phyloP scores from a whole-genome alignment of 2,113 vertebrate species.

The Gallinago paraguaiae region DNA sequence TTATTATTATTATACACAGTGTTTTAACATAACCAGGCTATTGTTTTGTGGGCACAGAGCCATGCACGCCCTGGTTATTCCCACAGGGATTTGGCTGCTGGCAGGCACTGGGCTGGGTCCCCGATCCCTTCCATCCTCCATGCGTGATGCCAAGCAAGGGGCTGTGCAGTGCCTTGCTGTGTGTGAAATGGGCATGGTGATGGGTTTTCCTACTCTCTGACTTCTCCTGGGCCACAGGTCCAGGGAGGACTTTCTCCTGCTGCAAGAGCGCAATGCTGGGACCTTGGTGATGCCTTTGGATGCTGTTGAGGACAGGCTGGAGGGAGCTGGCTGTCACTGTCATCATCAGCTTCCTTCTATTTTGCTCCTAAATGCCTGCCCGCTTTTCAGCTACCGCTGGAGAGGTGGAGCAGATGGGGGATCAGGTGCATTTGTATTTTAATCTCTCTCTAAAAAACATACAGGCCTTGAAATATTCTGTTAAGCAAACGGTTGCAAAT shows the following conservation, averaged over 20 bases:
- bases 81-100: background rate
- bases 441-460: background rate
- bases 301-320: rapidly evolving
- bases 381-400: background rate
- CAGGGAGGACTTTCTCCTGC: background rate
- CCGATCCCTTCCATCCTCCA: background rate
- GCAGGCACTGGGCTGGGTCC: rapidly evolving
- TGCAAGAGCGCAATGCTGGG: rapidly evolving
- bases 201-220: background rate
- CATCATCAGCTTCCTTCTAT: background rate
- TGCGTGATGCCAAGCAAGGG: rapidly evolving
- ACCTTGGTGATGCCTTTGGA: background rate
- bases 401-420: background rate
- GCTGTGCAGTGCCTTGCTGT: background rate
- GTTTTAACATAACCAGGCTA: background rate
- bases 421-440: conserved; percentile 6
- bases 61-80: rapidly evolving
- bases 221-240: rapidly evolving
- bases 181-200: background rate
- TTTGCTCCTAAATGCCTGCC: background rate
- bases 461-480: background rate
- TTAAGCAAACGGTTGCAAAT: conserved; percentile 2
- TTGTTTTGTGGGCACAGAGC: background rate
- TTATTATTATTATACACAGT: background rate
- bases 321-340: background rate